Conservation (phyloP, 2,797 vertebrate species). For the Fundulus diaphanus region DNA sequence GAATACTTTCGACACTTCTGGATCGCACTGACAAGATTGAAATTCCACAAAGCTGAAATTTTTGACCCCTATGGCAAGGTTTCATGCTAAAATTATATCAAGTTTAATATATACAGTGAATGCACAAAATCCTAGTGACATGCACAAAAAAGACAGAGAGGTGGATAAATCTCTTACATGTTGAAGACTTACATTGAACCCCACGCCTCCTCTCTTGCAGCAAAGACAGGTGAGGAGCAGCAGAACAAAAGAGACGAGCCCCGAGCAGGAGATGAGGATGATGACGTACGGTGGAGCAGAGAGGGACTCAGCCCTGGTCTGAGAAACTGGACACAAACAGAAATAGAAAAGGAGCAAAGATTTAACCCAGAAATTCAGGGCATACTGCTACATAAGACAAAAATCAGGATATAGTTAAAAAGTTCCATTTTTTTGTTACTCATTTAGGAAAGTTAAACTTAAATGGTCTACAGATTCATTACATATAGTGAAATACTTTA, state of each 20-base stretch:
- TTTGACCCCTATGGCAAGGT: slow-evolving; percentile 29
- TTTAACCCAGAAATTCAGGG: slow-evolving; percentile 47
- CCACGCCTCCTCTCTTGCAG: slow-evolving; percentile 92
- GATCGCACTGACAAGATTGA: slow-evolving; percentile 37
- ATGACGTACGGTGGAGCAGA: slow-evolving; percentile 91
- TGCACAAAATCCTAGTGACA: slow-evolving; percentile 3
- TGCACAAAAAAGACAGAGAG: slow-evolving; percentile 52
- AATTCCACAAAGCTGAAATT: slow-evolving; percentile 39
- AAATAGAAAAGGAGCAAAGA: slow-evolving; percentile 42
- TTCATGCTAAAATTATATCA: slow-evolving; percentile 1
- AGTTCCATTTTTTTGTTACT: too few relatives aligned
- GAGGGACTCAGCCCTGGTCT: slow-evolving; percentile 83
- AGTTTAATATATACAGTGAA: slow-evolving; percentile 2
- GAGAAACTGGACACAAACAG: slow-evolving; percentile 72
- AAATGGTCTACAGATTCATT: too few relatives aligned
- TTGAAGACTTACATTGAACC: slow-evolving; percentile 91
- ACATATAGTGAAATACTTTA: too few relatives aligned
- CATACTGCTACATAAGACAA: too few relatives aligned
- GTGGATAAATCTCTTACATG: slow-evolving; percentile 74
- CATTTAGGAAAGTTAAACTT: too few relatives aligned
- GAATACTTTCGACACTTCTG: too few relatives aligned
- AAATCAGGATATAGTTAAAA: too few relatives aligned
- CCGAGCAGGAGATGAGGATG: slow-evolving; percentile 94
- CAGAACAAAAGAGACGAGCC: slow-evolving; percentile 92
- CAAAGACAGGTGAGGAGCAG: slow-evolving; percentile 94